A percentile compares a stretch with the other conserved stretches of the same genome.
Evolutionary conservation across 2,888 invertebrate genomes (phyloP).

Genomic region (Volucella inflata): DNA sequence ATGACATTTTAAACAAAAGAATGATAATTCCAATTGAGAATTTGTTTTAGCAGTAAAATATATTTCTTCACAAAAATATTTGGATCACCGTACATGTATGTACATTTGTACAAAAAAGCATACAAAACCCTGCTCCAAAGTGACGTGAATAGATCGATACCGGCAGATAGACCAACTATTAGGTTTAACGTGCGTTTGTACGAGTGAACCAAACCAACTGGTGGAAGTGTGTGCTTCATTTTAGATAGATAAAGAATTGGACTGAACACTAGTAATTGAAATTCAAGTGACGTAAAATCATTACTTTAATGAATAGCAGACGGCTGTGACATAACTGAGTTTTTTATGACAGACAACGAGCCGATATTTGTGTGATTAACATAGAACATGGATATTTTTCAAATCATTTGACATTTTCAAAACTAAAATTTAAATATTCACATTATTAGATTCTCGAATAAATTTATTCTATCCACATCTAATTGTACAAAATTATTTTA

Average conservation of each 20-base stretch:
- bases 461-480: too few relatives aligned
- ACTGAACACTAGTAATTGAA: constrained; percentile 13
- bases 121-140: too few relatives aligned
- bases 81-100: constrained; percentile 48
- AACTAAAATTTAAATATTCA: too few relatives aligned
- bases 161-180: constrained; percentile 40
- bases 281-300: constrained; percentile 18
- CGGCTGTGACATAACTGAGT: not conserved
- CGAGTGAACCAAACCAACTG: not conserved
- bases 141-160: constrained; percentile 53
- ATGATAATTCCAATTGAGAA: not conserved
- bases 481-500: too few relatives aligned
- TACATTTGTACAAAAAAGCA: too few relatives aligned
- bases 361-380: not conserved
- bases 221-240: not conserved
- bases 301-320: not conserved
- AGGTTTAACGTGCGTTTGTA: not conserved
- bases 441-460: too few relatives aligned
- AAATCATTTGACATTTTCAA: too few relatives aligned
- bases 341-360: not conserved
- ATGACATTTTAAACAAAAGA: too few relatives aligned
- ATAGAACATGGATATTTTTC: too few relatives aligned
- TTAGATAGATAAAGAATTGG: constrained; percentile 1
- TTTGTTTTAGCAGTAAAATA: not conserved
- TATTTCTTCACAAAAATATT: not conserved